phyloP scores from a whole-genome alignment of 2,888 invertebrate species.

The Hemistola chrysoprasaria region DNA sequence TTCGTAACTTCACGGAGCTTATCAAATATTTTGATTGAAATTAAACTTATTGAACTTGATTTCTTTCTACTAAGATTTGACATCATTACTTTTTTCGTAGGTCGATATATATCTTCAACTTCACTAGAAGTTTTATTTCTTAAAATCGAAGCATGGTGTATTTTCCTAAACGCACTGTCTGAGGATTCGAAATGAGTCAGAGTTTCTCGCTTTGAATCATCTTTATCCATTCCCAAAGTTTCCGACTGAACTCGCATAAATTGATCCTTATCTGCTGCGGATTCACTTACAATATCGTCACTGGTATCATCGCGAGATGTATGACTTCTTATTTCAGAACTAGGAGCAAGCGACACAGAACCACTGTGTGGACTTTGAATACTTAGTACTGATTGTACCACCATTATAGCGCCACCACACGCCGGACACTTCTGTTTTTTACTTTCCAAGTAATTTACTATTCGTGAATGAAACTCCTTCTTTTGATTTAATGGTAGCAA shows the following conservation, averaged over 20 bases:
- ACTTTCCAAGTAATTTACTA: conserved; percentile 73
- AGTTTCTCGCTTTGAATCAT: conserved; percentile 8
- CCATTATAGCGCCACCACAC: conserved; percentile 70
- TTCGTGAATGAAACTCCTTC: conserved; percentile 78
- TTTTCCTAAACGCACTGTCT: conserved; percentile 8
- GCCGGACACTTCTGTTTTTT: conserved; percentile 73
- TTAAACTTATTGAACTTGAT: conserved; percentile 27
- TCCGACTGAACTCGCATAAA: conserved; percentile 4
- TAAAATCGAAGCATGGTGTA: conserved; percentile 48
- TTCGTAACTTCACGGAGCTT: conserved; percentile 59
- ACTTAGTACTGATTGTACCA: conserved; percentile 50
- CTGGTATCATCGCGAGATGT: no score
- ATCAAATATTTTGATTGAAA: conserved; percentile 46
- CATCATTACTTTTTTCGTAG: conserved; percentile 62
- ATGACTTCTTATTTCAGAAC: conserved; percentile 1
- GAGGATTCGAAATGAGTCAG: conserved; percentile 5
- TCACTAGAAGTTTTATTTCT: conserved; percentile 38
- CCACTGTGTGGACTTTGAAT: conserved; percentile 4
- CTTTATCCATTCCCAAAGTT: not conserved
- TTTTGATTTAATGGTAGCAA: conserved; percentile 78
- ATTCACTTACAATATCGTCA: not conserved
- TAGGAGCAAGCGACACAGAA: conserved; percentile 8
- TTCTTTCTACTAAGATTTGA: conserved; percentile 40
- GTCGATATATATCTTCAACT: conserved; percentile 27
- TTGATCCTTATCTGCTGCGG: conserved; percentile 4